These are phyloP conservation scores for Pseudococcus longispinus DNA, from an alignment of 2,888 invertebrate genomes.

Conservation along the genomic window DNA sequence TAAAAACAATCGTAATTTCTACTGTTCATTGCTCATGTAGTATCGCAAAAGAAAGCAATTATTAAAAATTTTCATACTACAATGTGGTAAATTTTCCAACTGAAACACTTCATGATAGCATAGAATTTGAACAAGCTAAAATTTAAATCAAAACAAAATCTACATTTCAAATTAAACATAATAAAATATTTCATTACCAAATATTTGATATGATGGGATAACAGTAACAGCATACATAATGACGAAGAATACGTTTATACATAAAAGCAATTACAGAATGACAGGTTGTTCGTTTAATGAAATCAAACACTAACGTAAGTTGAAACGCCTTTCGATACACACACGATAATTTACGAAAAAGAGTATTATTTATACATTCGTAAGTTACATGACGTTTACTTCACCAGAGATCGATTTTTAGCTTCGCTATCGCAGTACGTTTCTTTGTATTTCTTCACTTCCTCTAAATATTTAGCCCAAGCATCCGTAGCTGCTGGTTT, in stretches of 20 bases:
- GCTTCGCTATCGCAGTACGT: constrained; percentile 88
- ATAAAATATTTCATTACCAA: not conserved
- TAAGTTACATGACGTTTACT: constrained; percentile 69
- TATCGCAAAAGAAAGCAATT: not conserved
- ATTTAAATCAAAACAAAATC: not conserved
- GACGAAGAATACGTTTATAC: not conserved
- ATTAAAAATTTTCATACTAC: not conserved
- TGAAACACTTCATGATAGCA: not conserved
- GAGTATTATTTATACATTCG: not conserved
- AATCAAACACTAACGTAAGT: not conserved
- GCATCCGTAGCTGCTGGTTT: constrained; percentile 76
- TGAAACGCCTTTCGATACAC: not conserved
- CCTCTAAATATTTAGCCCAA: constrained; percentile 92
- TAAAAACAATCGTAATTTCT: not conserved
- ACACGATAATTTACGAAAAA: not conserved
- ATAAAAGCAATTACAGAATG: not conserved
- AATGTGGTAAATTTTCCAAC: not conserved
- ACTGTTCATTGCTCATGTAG: not conserved
- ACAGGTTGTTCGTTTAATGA: not conserved
- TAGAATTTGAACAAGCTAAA: not conserved
- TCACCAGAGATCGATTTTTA: constrained; percentile 86
- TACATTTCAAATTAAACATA: not conserved
- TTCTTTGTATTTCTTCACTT: constrained; percentile 91
- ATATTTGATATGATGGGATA: not conserved
- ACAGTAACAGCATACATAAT: not conserved